Percentiles rank a stretch among this genome's conserved stretches.
Conservation (phyloP, 2,113 vertebrate genomes). For the Chloebia gouldiae region DNA sequence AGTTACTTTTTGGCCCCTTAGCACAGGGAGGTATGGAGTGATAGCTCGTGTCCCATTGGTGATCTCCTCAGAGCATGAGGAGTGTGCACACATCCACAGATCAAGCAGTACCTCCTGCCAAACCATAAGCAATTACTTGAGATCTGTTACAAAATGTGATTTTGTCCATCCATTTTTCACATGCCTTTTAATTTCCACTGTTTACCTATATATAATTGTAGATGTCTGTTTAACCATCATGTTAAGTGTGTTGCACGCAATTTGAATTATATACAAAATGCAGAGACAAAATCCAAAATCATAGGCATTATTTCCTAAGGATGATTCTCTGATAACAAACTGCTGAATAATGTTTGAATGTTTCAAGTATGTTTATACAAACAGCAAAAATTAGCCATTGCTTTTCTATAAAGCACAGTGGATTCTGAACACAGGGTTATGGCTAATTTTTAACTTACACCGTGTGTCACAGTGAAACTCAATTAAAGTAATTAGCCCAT, state of each 20-base stretch:
- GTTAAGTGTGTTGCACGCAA: fast-evolving
- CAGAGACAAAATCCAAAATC: background rate
- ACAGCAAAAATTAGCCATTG: background rate
- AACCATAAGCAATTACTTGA: background rate
- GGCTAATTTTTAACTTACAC: background rate
- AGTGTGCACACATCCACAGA: background rate
- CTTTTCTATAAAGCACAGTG: background rate
- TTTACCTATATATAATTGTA: background rate
- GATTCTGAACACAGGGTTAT: background rate
- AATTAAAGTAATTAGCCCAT: background rate
- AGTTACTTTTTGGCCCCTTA: background rate
- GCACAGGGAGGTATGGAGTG: background rate
- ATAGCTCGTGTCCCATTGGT: background rate
- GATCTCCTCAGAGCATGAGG: background rate
- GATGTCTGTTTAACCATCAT: background rate
- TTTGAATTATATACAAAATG: background rate
- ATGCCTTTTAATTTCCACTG: background rate
- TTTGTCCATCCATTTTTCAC: background rate
- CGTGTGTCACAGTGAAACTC: fast-evolving
- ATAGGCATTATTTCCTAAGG: background rate
- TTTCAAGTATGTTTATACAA: background rate
- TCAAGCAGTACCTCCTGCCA: background rate
- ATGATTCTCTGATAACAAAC: background rate
- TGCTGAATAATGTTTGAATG: background rate
- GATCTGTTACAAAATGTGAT: background rate